Base-by-base conservation (phyloP, 2,113 vertebrate species). In the Calidris pygmaea region DNA sequence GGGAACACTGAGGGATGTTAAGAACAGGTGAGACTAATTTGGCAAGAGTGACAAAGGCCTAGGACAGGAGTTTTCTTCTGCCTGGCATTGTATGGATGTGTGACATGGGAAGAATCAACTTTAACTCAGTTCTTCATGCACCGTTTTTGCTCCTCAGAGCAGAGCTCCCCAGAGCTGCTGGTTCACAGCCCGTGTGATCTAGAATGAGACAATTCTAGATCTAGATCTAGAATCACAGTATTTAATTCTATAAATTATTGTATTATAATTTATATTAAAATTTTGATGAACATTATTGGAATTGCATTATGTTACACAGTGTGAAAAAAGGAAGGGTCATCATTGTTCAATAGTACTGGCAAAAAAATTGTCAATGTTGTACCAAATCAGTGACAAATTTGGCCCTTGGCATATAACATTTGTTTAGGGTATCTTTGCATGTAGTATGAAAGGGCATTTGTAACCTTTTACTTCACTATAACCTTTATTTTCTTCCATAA, bases 171-270 rank as follows among this genome's bases (percentile, higher is more conserved):
- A 37, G 32, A 19, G 1, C 41, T 65, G 32, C 68, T 3, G 3
- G 26, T 50, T 92, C 75, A 39, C 39, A 83, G 21, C 18, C 20
- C 0, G 0, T 1, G 2, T 65, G 41, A 43, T 15, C 41, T 43
- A 43, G 41, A 43, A 43, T 16, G 41, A 43, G 41, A 43, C 41
- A 43, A 43, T 43, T 43, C 41, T 43, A 43, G 41, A 43, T 41
- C 41, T 47, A 53, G 8, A 43, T 45, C 22, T 35, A 17, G 21
- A 24, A 84, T 55, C 48, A 37, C 4, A 81, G 47, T 37, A 83
- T 60, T 71, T 67, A 24, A 20, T 45, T 75, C 26, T 72, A 60
- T 47, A 14, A 45, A 68, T 72, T 32, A 55, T 39, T 48, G 13
- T 73, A n/a, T 66, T 66, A 55, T 58, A 6, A 34, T 68, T 52